Conservation (phyloP, 1,140 invertebrate genomes). For the Tetramorium parvispinum region DNA sequence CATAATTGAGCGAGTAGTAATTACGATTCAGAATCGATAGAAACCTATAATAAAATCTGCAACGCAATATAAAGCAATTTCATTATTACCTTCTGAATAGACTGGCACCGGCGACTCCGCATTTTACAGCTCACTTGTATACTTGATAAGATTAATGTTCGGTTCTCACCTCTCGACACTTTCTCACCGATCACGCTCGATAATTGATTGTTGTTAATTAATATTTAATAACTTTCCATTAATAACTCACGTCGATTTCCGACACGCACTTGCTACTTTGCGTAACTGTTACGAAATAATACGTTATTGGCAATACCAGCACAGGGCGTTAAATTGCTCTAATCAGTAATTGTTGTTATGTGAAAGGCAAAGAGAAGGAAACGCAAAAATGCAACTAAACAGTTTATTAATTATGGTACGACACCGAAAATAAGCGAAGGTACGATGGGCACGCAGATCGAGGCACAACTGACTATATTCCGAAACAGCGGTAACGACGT, state of each 20-base stretch:
- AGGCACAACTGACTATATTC: too few relatives aligned
- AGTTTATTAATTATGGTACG: too few relatives aligned
- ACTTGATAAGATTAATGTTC: conserved; percentile 29
- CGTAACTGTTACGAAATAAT: neutral
- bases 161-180: neutral
- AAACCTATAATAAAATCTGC: neutral
- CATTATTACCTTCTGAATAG: neutral
- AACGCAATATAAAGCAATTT: neutral
- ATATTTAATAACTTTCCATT: neutral
- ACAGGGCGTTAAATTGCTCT: neutral
- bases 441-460: too few relatives aligned
- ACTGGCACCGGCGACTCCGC: neutral
- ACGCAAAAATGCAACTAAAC: too few relatives aligned
- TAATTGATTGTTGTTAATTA: conserved; percentile 55
- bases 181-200: neutral
- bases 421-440: too few relatives aligned
- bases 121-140: conserved; percentile 4
- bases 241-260: neutral
- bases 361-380: too few relatives aligned
- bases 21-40: neutral
- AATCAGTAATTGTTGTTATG: neutral
- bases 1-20: neutral
- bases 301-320: neutral
- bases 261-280: neutral
- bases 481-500: too few relatives aligned